Conservation (phyloP, 2,888 invertebrate species). For the Troilus luridus region DNA sequence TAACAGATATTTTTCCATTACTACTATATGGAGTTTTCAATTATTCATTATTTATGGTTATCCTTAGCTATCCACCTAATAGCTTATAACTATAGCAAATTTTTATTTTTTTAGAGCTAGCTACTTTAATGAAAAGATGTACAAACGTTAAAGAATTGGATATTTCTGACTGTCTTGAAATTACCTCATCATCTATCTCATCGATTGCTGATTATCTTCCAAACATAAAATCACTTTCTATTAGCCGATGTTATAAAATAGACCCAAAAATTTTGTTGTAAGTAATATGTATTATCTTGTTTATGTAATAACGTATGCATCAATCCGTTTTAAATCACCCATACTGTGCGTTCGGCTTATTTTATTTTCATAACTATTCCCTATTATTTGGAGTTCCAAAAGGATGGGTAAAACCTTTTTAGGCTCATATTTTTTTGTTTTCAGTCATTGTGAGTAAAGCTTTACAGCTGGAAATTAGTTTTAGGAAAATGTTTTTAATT, state of each 20-base stretch:
- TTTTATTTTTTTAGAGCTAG: slow-evolving; percentile 75
- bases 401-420: too few species aligned
- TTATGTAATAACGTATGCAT: neutral
- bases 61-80: neutral
- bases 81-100: neutral
- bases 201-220: slow-evolving; percentile 73
- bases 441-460: too few species aligned
- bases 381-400: too few species aligned
- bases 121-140: slow-evolving; percentile 77
- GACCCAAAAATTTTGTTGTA: slow-evolving; percentile 79
- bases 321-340: too few species aligned
- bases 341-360: too few species aligned
- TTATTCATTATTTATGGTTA: too few species aligned
- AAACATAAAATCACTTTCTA: slow-evolving; percentile 81
- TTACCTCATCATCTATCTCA: slow-evolving; percentile 76
- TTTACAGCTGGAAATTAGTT: too few species aligned
- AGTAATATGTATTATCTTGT: slow-evolving; percentile 65
- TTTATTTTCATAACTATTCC: too few species aligned
- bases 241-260: slow-evolving; percentile 87
- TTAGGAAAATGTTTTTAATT: too few species aligned
- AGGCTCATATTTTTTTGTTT: too few species aligned
- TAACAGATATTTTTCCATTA: too few species aligned
- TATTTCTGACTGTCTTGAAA: slow-evolving; percentile 86
- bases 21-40: too few species aligned
- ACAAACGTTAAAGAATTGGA: slow-evolving; percentile 86